phyloP scores from a whole-genome alignment of 2,888 invertebrate species.

The Stegana nigrithorax region DNA sequence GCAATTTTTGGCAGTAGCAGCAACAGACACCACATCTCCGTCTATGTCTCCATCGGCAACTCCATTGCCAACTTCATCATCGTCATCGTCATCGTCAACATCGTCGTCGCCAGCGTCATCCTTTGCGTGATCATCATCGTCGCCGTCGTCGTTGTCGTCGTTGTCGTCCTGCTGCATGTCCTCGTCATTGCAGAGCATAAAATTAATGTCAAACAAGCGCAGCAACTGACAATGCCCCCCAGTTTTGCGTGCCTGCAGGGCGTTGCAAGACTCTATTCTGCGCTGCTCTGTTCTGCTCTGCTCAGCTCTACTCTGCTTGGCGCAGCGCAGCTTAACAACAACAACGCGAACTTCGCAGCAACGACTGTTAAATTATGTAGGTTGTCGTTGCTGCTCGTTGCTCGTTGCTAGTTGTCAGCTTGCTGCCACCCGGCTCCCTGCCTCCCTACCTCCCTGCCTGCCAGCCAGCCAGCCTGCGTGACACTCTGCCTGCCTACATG shows the following conservation, averaged over 20 bases:
- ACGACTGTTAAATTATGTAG: slow-evolving; percentile 54
- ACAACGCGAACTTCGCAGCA: slow-evolving; percentile 33
- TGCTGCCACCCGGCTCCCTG: no score
- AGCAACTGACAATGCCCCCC: neutral
- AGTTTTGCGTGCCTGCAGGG: no score
- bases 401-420: slow-evolving; percentile 20
- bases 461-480: no score
- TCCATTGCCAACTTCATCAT: slow-evolving; percentile 10
- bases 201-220: slow-evolving; percentile 10
- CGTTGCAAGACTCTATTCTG: no score
- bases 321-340: neutral
- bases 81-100: slow-evolving; percentile 13
- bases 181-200: slow-evolving; percentile 14
- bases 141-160: slow-evolving; percentile 4
- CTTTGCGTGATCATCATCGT: neutral
- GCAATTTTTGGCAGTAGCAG: slow-evolving; percentile 23
- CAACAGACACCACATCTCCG: slow-evolving; percentile 13
- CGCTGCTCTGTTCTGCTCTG: no score
- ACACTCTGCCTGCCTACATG: no score
- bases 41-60: no score
- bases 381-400: slow-evolving; percentile 42
- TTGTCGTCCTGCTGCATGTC: no score
- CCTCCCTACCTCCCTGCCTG: no score
- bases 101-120: slow-evolving; percentile 15
- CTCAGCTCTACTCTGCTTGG: no score